Percentiles rank a stretch among this genome's conserved stretches.
phyloP scores from a whole-genome alignment of 2,888 invertebrate genomes.

The Anodontia alba region DNA sequence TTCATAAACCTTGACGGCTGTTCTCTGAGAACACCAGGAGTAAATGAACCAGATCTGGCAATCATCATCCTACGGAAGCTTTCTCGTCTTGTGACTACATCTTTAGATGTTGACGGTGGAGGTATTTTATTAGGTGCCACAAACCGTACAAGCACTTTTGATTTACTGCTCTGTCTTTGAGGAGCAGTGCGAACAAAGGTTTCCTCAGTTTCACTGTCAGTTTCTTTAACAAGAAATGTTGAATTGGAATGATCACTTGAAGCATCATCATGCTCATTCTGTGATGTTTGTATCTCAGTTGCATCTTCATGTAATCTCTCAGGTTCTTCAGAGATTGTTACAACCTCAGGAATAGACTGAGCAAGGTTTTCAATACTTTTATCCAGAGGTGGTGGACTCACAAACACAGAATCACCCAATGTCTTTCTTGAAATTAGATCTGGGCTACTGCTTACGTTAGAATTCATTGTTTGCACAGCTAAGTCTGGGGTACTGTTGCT shows the following conservation, averaged over 20 bases:
- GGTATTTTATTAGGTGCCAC: slow-evolving; percentile 78
- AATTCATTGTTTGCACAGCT: slow-evolving; percentile 85
- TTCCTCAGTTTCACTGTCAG: slow-evolving; percentile 76
- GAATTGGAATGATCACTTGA: slow-evolving; percentile 80
- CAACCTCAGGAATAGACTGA: slow-evolving; percentile 61
- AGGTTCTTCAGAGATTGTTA: slow-evolving; percentile 46
- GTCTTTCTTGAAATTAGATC: slow-evolving; percentile 88
- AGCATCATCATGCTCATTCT: slow-evolving; percentile 70
- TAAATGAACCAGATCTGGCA: slow-evolving; percentile 71
- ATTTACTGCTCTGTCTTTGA: slow-evolving; percentile 66
- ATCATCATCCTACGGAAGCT: slow-evolving; percentile 80
- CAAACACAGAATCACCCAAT: slow-evolving; percentile 58
- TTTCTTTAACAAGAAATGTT: slow-evolving; percentile 78
- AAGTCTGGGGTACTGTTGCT: slow-evolving; percentile 94
- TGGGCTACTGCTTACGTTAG: slow-evolving; percentile 74
- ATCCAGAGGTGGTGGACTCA: slow-evolving; percentile 69
- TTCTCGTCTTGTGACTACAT: slow-evolving; percentile 77
- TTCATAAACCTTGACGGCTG: slow-evolving; percentile 42
- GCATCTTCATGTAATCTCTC: slow-evolving; percentile 43
- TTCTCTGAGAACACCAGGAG: slow-evolving; percentile 56
- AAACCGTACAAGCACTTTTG: slow-evolving; percentile 77
- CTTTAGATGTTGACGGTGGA: slow-evolving; percentile 78
- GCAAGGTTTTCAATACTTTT: slow-evolving; percentile 75
- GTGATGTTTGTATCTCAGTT: slow-evolving; percentile 39
- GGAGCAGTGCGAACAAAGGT: slow-evolving; percentile 57